Conservation (phyloP, 2,888 invertebrate species). For the Amiota communis region DNA sequence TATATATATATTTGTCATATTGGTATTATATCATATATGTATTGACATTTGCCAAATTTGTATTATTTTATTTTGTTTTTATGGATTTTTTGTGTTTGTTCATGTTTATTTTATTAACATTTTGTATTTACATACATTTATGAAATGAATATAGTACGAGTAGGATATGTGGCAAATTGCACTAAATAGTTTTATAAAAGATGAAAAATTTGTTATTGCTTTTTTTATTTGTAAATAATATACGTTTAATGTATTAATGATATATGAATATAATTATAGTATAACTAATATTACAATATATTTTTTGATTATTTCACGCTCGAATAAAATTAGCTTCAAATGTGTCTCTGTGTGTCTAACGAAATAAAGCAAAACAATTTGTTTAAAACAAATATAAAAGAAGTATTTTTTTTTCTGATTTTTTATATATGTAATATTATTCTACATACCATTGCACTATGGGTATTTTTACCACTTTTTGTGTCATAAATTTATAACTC, state of each 20-base stretch:
- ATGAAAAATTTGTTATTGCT: background rate
- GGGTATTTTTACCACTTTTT: no score
- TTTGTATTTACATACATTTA: background rate
- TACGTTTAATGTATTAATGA: background rate
- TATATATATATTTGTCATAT: no score
- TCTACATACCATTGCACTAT: no score
- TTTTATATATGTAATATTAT: no score
- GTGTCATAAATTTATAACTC: no score
- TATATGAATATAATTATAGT: background rate
- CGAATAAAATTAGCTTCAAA: slow-evolving; percentile 20
- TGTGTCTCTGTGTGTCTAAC: slow-evolving; percentile 16
- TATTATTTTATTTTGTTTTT: no score
- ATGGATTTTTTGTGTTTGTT: background rate
- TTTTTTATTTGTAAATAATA: slow-evolving; percentile 17
- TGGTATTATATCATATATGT: no score
- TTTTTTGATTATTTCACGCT: slow-evolving; percentile 19
- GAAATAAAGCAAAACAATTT: slow-evolving; percentile 2
- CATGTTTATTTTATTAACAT: background rate
- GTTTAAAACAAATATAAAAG: background rate
- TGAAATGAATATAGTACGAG: background rate
- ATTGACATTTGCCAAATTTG: no score
- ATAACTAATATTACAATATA: background rate
- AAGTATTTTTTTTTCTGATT: no score
- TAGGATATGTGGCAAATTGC: background rate
- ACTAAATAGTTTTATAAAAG: no score